Conservation (phyloP, 2,113 vertebrate genomes). For the Nicator chloris region DNA sequence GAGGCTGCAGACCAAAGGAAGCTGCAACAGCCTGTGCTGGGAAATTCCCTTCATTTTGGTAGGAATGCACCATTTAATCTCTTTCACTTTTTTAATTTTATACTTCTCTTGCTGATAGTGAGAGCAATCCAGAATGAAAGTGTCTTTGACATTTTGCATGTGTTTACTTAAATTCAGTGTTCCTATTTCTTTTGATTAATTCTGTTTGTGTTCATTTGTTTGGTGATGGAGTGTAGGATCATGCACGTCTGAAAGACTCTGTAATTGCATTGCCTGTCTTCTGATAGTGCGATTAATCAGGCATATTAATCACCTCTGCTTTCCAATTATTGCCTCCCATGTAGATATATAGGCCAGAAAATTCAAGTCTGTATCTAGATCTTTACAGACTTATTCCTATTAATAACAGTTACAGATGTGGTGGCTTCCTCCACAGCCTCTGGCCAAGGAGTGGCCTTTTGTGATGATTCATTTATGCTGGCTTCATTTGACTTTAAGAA, state of each 20-base stretch:
- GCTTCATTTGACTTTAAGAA: background rate
- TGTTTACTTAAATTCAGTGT: background rate
- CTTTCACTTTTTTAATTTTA: slow-evolving; percentile 2
- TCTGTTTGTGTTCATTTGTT: slow-evolving; percentile 1
- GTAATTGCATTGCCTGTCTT: slow-evolving; percentile 25
- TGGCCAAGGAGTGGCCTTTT: background rate
- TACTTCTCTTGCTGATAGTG: background rate
- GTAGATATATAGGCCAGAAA: background rate
- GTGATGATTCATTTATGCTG: background rate
- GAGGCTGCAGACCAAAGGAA: background rate
- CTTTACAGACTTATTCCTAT: background rate
- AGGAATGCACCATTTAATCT: background rate
- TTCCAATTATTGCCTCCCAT: background rate
- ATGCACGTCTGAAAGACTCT: background rate
- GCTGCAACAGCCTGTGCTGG: background rate
- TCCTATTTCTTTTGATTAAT: slow-evolving; percentile 21
- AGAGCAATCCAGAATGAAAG: background rate
- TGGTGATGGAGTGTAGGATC: background rate
- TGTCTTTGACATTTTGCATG: background rate
- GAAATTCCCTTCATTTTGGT: background rate
- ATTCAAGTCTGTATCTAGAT: background rate
- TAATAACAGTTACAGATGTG: background rate
- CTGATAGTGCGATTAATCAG: slow-evolving; percentile 24
- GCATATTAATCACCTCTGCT: background rate
- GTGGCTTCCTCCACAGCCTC: background rate